Conservation (phyloP, 2,888 invertebrate species). For the Spilarctia lutea region DNA sequence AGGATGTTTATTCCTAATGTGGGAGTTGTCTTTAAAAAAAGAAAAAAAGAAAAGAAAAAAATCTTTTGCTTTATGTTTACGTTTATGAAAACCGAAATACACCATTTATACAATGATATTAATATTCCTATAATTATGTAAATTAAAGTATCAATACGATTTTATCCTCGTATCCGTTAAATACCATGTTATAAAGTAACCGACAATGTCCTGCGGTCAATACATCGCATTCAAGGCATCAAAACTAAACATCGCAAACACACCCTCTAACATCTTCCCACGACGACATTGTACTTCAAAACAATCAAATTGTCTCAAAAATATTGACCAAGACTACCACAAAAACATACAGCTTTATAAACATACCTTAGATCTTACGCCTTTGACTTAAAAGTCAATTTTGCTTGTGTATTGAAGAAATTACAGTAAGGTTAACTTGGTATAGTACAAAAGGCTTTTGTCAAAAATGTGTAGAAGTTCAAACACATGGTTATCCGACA, state of each 20-base stretch:
- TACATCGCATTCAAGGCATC: conserved; percentile 59
- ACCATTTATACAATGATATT: background rate
- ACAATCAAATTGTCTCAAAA: conserved; percentile 75
- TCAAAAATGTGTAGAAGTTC: conserved; percentile 61
- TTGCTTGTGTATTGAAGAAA: conserved; percentile 16
- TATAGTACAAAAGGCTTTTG: conserved; percentile 54
- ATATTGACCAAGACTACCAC: conserved; percentile 60
- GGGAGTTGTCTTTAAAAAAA: too few relatives aligned
- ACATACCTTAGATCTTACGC: conserved; percentile 28
- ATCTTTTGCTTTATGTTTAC: background rate
- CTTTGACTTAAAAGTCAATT: conserved; percentile 36
- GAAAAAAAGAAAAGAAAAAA: too few relatives aligned
- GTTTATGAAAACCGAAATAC: background rate
- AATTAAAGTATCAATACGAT: conserved; percentile 63
- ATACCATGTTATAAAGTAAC: conserved; percentile 78
- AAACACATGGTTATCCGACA: conserved; percentile 69
- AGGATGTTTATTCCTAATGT: too few relatives aligned
- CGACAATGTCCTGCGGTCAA: conserved; percentile 76
- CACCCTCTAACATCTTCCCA: conserved; percentile 70
- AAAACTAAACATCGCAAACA: conserved; percentile 61
- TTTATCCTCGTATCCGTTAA: conserved; percentile 61
- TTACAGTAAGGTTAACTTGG: conserved; percentile 34
- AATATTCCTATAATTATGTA: background rate
- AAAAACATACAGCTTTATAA: conserved; percentile 11
- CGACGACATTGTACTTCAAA: conserved; percentile 64